Base-by-base conservation (phyloP, 2,113 vertebrate species). In the Corythoichthys intestinalis region DNA sequence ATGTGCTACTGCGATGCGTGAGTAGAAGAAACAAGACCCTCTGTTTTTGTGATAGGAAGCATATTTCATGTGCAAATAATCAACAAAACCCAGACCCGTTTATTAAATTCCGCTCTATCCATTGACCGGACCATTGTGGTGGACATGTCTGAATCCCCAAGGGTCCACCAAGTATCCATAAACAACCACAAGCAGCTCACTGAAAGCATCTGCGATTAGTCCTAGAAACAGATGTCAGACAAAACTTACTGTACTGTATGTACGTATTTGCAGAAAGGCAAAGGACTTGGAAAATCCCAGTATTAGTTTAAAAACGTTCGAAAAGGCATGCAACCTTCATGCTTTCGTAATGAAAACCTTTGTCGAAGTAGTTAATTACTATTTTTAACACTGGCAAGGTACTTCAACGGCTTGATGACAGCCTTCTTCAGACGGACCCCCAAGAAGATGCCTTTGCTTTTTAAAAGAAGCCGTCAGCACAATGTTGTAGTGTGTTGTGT, bases 401-500 rank as follows among this genome's bases (percentile, higher is more conserved):
- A 63, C 79, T 71, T 72, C 53, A 62, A 69, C 71, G 72, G 67
- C 44, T 70, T 83, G 85, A 90, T 85, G 77, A 86, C 80, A 86
- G 79, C 69, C 59, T 83, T 86, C 71, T 50, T 59, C 69, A 75
- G 69, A 82, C 67, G 61, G 74, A 83, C 69, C 81, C 72, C 47
- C 69, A 74, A 64, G 58, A 76, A 80, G 81, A 72, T 69, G 48
- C 59, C 70, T 67, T 53, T 50, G 65, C 63, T 80, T 79, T 72
- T 67, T 68, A 79, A 64, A 76, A 75, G 54, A 77, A 48, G 28
- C 48, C 35, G 53, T 34, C 17, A 65, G 71, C 67, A 63, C 71
- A 74, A 67, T 52, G 15, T n/a, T 71, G 54, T 20, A 60, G 56
- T 9, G 6, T 52, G 72, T 87, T 89, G 74, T 78, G 79, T 76